Evolutionary conservation across 2,888 invertebrate genomes (phyloP).

Genomic region (Drosophila mimica): DNA sequence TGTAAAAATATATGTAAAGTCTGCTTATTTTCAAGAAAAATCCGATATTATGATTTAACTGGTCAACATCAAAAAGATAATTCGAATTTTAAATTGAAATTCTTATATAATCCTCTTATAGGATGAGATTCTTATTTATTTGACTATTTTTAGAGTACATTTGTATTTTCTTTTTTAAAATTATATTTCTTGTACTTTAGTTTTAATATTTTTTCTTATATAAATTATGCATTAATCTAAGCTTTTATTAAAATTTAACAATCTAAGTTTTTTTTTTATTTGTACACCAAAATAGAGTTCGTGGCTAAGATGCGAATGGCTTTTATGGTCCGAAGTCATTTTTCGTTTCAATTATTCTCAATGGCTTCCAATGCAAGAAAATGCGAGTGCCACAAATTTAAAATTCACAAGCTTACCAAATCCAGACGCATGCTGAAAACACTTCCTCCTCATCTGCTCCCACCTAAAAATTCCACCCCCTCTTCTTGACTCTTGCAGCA

Average conservation of each 20-base stretch:
- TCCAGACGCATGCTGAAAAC: conserved; percentile 20
- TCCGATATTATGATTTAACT: background rate
- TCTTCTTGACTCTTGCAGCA: background rate
- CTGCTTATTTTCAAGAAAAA: background rate
- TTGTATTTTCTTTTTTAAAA: rapidly evolving
- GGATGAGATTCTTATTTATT: background rate
- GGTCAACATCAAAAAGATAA: background rate
- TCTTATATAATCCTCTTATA: background rate
- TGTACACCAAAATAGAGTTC: background rate
- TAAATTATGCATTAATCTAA: background rate
- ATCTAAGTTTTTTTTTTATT: background rate
- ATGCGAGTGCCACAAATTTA: conserved; percentile 52
- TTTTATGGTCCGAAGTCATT: conserved; percentile 74
- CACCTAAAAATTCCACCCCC: conserved; percentile 1
- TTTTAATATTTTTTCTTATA: background rate
- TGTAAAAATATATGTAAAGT: background rate
- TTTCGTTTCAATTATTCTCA: conserved; percentile 81
- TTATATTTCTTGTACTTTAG: rapidly evolving
- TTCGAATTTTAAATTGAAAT: background rate
- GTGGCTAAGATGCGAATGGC: conserved; percentile 33
- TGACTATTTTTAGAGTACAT: rapidly evolving
- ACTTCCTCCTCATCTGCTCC: background rate
- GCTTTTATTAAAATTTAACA: background rate
- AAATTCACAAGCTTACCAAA: conserved; percentile 65
- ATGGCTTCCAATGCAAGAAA: conserved; percentile 46